A percentile compares a stretch with the other conserved stretches of the same genome.
Evolutionary conservation across 1,140 invertebrate species (phyloP).

Genomic region (Brachionus manjavacas): DNA sequence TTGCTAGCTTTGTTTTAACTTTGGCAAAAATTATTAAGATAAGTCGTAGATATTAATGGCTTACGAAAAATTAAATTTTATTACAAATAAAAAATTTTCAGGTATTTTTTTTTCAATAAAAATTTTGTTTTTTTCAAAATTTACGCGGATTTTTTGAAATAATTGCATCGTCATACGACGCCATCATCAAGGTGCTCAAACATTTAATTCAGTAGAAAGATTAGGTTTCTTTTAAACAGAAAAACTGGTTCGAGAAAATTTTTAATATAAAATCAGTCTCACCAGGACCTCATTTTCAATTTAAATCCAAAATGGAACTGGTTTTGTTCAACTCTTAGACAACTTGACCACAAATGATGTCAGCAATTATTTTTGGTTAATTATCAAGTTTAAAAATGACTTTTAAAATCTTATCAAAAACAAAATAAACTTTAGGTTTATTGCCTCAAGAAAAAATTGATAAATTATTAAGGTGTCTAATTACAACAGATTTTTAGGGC

Average conservation of each 20-base stretch:
- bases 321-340: background rate
- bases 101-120: background rate
- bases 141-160: background rate
- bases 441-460: background rate
- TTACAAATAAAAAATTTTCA: background rate
- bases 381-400: background rate
- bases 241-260: background rate
- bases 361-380: background rate
- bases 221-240: background rate
- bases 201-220: background rate
- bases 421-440: background rate
- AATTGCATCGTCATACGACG: background rate
- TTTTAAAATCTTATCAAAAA: background rate
- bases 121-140: background rate
- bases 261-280: background rate
- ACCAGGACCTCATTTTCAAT: background rate
- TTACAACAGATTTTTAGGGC: background rate
- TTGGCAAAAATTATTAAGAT: too few relatives aligned
- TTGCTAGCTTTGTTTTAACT: too few relatives aligned
- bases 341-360: background rate
- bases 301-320: background rate
- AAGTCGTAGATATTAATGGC: too few relatives aligned
- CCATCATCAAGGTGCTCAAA: background rate
- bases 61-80: background rate
- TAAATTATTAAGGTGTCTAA: background rate